Evolutionary conservation across 2,888 invertebrate genomes (phyloP), one percentile per base, ranked within the genome.

Genomic region (Andrena hattorfiana): DNA sequence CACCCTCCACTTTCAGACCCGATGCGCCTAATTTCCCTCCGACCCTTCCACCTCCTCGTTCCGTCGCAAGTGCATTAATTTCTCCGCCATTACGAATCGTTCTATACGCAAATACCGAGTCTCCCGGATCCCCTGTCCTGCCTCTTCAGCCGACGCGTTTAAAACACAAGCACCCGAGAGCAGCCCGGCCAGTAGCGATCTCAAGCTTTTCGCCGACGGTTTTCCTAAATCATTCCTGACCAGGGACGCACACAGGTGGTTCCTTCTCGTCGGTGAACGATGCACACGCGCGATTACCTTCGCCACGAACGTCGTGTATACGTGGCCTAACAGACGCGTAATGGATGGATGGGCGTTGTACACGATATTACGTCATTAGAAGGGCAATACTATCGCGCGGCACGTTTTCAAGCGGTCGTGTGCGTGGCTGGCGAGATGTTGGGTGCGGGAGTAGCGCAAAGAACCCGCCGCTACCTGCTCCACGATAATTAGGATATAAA

Each of bases 311-410:
- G 71, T 68, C 13, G 28, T 62, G 35, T 60, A 20, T 56, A 83
- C 10, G 20, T 5, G 42, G 42, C 59, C 70, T 63, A 80, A 83
- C 74, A 60, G 69, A 82, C 85, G 79, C 82, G 79, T 90, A 88
- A 90, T 87, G 85, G 89, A 89, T 89, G 86, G 88, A 90, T 88
- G 89, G 88, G 84, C 87, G 81, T 86, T 84, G 87, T 87, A 86
- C 87, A 86, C 89, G 90, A 90, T 85, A 87, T 85, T 87, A 88
- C 87, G 83, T 86, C 84, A 90, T 89, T 88, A 88, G 83, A 67
- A 79, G 73, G 81, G 80, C 86, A 84, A 84, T 78, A 77, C 82
- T 81, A 83, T 78, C 84, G 80, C 80, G 68, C 76, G 83, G 80
- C 77, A 72, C 83, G 85, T 81, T 89, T 85, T 80, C 82, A 83